Evolutionary conservation across 2,888 invertebrate genomes (phyloP).

Genomic region (Caenorhabditis uteleia): DNA sequence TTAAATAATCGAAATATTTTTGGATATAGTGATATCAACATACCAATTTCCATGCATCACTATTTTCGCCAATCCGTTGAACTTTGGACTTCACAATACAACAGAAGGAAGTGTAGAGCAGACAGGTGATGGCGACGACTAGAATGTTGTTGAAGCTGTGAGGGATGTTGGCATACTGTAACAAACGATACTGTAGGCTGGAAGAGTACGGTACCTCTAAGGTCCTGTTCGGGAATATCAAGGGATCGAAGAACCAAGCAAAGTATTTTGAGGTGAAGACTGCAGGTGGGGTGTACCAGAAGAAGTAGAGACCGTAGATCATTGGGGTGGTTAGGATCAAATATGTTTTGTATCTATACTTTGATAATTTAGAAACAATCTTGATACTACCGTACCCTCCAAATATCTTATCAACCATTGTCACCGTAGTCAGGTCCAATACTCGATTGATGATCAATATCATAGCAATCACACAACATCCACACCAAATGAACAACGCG

Average conservation of each 20-base stretch:
- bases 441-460: constrained; percentile 3
- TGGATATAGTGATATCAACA: too few relatives aligned
- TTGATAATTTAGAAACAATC: not conserved
- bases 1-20: too few relatives aligned
- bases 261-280: constrained; percentile 3
- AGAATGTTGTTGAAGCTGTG: not conserved
- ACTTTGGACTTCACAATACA: not conserved
- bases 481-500: constrained; percentile 4
- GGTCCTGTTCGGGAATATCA: constrained; percentile 1
- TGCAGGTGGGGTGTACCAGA: not conserved
- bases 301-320: not conserved
- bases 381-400: not conserved
- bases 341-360: not conserved
- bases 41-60: too few relatives aligned
- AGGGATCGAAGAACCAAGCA: constrained; percentile 11
- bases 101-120: not conserved
- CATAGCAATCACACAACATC: not conserved
- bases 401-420: not conserved
- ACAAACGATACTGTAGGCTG: too few relatives aligned
- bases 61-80: too few relatives aligned
- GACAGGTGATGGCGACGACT: not conserved
- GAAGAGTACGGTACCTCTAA: constrained; percentile 5
- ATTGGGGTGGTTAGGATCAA: constrained; percentile 1
- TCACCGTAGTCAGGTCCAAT: not conserved
- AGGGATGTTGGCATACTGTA: not conserved